phyloP scores from a whole-genome alignment of 53 echinoderm and acorn worm genomes.

The Mesocentrotus franciscanus region DNA sequence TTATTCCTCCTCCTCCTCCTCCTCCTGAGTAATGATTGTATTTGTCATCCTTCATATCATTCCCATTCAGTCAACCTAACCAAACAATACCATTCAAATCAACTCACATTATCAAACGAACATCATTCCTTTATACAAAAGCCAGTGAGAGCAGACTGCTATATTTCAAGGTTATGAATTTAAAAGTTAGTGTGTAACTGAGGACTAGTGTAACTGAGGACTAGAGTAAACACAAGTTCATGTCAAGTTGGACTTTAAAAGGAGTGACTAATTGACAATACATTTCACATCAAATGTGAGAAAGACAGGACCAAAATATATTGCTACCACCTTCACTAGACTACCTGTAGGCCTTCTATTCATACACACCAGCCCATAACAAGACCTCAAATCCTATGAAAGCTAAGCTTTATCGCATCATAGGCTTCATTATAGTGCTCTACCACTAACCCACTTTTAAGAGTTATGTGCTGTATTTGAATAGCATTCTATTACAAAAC shows the following conservation, averaged over 20 bases:
- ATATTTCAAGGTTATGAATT: not conserved
- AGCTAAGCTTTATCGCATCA: not conserved
- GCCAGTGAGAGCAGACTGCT: not conserved
- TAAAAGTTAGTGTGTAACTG: not conserved
- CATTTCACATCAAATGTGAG: not conserved
- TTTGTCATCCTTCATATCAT: not conserved
- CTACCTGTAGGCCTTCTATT: not conserved
- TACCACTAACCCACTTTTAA: not conserved
- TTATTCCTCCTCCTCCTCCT: not conserved
- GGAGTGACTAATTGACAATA: not conserved
- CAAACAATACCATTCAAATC: conserved; percentile 40
- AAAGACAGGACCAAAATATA: not conserved
- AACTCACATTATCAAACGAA: conserved; percentile 30
- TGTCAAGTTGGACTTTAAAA: not conserved
- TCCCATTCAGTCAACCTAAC: not conserved
- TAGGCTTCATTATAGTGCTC: not conserved
- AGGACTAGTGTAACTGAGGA: not conserved
- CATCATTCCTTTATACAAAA: not conserved
- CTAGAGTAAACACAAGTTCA: not conserved
- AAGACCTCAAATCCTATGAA: not conserved
- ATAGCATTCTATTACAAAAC: not conserved
- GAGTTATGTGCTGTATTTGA: not conserved
- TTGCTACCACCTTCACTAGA: not conserved
- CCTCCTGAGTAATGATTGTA: not conserved
- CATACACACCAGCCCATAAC: not conserved